Evolutionary conservation across 2,888 invertebrate species (phyloP).

Genomic region (Drosophila anomalata): DNA sequence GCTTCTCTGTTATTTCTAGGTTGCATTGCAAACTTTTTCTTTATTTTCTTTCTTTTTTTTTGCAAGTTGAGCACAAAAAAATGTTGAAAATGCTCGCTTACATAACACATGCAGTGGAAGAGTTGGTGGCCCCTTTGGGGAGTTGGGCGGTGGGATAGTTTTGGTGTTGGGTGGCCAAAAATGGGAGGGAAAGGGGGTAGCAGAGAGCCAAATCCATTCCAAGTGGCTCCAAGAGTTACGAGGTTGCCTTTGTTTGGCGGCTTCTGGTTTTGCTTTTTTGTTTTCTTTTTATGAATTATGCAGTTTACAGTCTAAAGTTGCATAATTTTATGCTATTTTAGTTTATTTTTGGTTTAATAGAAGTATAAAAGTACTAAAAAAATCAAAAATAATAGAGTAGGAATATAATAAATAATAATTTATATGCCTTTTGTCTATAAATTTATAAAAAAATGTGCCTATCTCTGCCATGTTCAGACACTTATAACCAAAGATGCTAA

Average conservation of each 20-base stretch:
- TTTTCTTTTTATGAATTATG: not conserved
- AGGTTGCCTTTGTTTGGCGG: slow-evolving; percentile 40
- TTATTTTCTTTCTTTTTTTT: slow-evolving; percentile 25
- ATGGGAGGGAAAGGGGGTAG: not conserved
- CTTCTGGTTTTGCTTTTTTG: slow-evolving; percentile 15
- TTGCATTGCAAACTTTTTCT: slow-evolving; percentile 45
- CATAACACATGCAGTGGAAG: slow-evolving; percentile 47
- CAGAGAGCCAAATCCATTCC: slow-evolving; percentile 23
- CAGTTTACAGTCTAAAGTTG: no score
- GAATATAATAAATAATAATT: no score
- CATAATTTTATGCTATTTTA: no score
- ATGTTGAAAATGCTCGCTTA: slow-evolving; percentile 47
- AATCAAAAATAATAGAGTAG: no score
- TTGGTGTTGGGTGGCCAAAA: slow-evolving; percentile 16
- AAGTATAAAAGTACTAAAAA: no score
- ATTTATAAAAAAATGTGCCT: no score
- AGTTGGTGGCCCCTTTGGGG: slow-evolving; percentile 43
- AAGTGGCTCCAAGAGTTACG: slow-evolving; percentile 14
- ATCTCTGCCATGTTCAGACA: no score
- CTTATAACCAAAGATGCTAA: no score
- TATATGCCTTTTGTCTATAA: no score
- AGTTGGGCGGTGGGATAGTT: slow-evolving; percentile 26
- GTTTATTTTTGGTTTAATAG: no score
- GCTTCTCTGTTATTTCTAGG: slow-evolving; percentile 28
- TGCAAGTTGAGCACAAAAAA: slow-evolving; percentile 56